Percentiles rank a stretch among this genome's conserved stretches.
Evolutionary conservation across 1,140 invertebrate genomes (phyloP).

Genomic region (Tetramorium simillimum): DNA sequence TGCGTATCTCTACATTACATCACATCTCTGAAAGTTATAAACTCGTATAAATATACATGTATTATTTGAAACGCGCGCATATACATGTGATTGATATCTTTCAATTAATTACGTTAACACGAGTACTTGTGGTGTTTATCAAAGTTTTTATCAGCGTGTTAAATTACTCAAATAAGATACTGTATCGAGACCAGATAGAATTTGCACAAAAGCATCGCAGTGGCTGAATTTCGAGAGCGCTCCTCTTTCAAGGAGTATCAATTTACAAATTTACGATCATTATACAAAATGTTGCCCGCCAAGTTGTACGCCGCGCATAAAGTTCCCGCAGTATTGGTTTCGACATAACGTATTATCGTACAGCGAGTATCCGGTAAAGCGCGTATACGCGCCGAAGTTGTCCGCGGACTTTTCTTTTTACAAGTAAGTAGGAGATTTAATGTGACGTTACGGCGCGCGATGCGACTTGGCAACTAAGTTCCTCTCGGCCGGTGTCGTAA

Average conservation of each 20-base stretch:
- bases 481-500: slow-evolving; percentile 59
- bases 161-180: not conserved
- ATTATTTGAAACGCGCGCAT: not conserved
- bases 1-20: not conserved
- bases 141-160: not conserved
- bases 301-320: not conserved
- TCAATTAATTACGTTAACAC: not conserved
- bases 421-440: slow-evolving; percentile 50
- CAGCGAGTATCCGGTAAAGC: slow-evolving; percentile 23
- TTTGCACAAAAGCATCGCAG: not conserved
- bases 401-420: slow-evolving; percentile 51
- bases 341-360: not conserved
- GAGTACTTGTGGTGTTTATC: not conserved
- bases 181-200: not conserved
- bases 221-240: not conserved
- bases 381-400: slow-evolving; percentile 26
- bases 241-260: slow-evolving; percentile 18
- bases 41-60: not conserved
- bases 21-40: not conserved
- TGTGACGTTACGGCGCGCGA: slow-evolving; percentile 51
- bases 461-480: slow-evolving; percentile 63
- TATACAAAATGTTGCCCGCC: not conserved
- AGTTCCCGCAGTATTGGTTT: slow-evolving; percentile 24
- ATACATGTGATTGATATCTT: not conserved
- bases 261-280: slow-evolving; percentile 40